These are phyloP conservation scores for Agrotis ipsilon DNA, from an alignment of 2,888 invertebrate genomes.

Conservation along the genomic window DNA sequence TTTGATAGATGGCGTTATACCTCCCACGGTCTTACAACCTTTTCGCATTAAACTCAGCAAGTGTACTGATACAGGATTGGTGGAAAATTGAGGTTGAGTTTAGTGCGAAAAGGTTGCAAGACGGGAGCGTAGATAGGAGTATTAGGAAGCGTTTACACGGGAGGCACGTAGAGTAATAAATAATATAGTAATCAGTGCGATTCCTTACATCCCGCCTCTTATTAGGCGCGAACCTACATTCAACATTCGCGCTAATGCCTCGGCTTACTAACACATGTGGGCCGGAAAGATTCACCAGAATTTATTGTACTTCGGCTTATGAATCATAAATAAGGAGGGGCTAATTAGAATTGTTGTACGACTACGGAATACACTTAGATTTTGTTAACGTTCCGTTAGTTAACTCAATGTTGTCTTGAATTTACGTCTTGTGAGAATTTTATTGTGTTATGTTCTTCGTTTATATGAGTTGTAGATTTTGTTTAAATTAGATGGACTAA, in stretches of 20 bases:
- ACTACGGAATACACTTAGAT: conserved; percentile 73
- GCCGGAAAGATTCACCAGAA: conserved; percentile 89
- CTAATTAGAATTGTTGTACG: conserved; percentile 88
- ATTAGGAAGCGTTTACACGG: conserved; percentile 90
- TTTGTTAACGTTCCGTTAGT: conserved; percentile 68
- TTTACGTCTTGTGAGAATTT: conserved; percentile 53
- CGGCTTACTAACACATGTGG: conserved; percentile 90
- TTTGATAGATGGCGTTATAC: conserved; percentile 84
- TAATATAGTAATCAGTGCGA: conserved; percentile 91
- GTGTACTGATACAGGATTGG: conserved; percentile 18
- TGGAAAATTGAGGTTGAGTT: conserved; percentile 25
- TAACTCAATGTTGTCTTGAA: conserved; percentile 55
- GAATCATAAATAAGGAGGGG: conserved; percentile 90
- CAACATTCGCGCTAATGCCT: conserved; percentile 90
- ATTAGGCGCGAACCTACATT: conserved; percentile 90
- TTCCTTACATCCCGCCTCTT: conserved; percentile 91
- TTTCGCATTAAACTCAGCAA: conserved; percentile 66
- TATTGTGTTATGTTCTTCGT: conserved; percentile 45
- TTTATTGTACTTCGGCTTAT: conserved; percentile 91
- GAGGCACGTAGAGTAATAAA: conserved; percentile 91
- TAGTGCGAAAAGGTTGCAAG: conserved; percentile 81
- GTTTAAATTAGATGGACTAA: conserved; percentile 1
- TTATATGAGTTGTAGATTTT: conserved; percentile 19
- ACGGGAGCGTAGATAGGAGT: conserved; percentile 81
- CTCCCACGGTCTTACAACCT: conserved; percentile 75